Evolutionary conservation across 2,113 vertebrate species (phyloP), one percentile per base, ranked within the genome.

Genomic region (Nerophis lumbriciformis): DNA sequence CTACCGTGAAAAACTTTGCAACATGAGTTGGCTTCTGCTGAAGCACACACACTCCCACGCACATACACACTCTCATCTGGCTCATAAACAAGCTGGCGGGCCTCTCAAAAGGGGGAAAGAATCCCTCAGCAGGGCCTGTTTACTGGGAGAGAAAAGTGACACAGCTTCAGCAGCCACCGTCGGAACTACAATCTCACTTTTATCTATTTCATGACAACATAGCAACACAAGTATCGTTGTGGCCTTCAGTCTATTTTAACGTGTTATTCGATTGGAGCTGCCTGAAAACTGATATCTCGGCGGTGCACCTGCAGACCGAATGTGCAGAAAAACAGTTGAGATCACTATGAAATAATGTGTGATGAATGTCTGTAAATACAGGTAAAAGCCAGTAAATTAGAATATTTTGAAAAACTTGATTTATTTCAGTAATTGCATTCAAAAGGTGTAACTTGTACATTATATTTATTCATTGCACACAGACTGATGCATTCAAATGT

Each of bases 71-170:
- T 53, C 71, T 2, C 59, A 59, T 53, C 68, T 77, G 67, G 76
- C 84, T 86, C 83, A 87, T 86, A 89, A 88, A 88, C 83, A 87
- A 77, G 70, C 87, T 81, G 85, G 79, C 77, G 76, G 87, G 84
- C 86, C 86, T 78, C 86, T 85, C 61, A 83, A 81, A 83, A 78
- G 77, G 83, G 85, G 86, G 84, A 19, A 83, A 78, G 82, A 85
- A 87, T 81, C 79, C 80, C 82, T 86, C 82, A 66, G 60, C 63
- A 73, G 19, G 77, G 61, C 68, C 79, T 87, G 85, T 85, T 87
- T 84, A 86, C 78, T 81, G 85, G 65, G 76, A 75, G 76, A 82
- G 84, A 81, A 78, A 80, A 86, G 80, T 78, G 83, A 85, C 84
- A 81, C 79, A 61, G 78, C 81, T 80, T 83, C 77, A 80, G 72